A percentile compares a stretch with the other conserved stretches of the same genome.
Conservation (phyloP, 2,797 vertebrate species). For the Melopsittacus undulatus region DNA sequence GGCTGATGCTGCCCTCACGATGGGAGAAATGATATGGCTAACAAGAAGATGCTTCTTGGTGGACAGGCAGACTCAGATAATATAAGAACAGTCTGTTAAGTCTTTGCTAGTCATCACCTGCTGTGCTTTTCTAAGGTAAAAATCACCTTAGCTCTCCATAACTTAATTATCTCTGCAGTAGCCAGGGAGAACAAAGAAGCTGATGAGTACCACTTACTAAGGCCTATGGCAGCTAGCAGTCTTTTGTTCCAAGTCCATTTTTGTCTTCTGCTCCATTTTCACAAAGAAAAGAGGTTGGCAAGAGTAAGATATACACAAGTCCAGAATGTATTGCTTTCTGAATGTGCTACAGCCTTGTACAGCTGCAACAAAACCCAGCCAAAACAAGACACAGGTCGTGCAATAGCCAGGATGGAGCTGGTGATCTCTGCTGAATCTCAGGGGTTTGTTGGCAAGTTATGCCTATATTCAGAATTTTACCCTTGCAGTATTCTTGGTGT, state of each 20-base stretch:
- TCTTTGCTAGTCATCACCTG: neutral
- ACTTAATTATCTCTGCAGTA: constrained; percentile 45
- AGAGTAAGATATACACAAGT: neutral
- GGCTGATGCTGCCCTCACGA: neutral
- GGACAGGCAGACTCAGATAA: neutral
- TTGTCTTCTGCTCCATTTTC: constrained; percentile 13
- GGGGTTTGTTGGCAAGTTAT: neutral
- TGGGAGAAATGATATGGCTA: neutral
- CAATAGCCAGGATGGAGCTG: constrained; percentile 18
- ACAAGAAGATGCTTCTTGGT: neutral
- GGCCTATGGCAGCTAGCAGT: neutral
- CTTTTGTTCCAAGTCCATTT: constrained; percentile 35
- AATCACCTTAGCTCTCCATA: constrained; percentile 34
- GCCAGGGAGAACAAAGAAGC: constrained; percentile 15
- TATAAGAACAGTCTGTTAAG: neutral
- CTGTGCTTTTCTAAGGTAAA: constrained; percentile 17
- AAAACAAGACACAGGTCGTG: constrained; percentile 4
- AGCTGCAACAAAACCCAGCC: constrained; percentile 33
- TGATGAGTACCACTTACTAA: neutral
- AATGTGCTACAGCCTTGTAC: neutral
- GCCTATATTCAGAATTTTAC: neutral
- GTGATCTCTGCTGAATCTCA: neutral
- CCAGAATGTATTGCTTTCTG: constrained; percentile 13
- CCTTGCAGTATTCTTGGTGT: neutral
- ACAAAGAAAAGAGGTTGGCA: constrained; percentile 35